Conservation (phyloP, 2,888 invertebrate genomes). For the Drosophila cognata region DNA sequence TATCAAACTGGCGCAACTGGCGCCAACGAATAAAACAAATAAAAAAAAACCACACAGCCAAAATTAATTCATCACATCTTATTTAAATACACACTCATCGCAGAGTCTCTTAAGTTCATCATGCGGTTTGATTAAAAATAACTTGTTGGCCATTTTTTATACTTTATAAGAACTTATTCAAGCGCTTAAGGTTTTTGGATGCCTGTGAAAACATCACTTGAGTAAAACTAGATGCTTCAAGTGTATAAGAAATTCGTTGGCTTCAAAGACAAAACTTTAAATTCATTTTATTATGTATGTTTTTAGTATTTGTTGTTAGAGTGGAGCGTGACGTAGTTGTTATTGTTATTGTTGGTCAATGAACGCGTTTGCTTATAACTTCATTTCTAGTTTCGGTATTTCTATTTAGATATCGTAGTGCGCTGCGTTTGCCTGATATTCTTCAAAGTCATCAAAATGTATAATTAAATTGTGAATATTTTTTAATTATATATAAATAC, state of each 20-base stretch:
- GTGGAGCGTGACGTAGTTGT: conserved; percentile 59
- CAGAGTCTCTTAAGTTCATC: background rate
- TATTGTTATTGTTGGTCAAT: conserved; percentile 67
- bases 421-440: conserved; percentile 31
- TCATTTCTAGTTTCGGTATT: conserved; percentile 58
- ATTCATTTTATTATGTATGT: conserved; percentile 20
- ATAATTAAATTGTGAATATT: conserved; percentile 59
- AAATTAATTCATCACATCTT: conserved; percentile 32
- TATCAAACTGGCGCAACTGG: conserved; percentile 56
- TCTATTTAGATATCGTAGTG: conserved; percentile 24
- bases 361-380: conserved; percentile 68
- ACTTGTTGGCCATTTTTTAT: background rate
- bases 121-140: background rate
- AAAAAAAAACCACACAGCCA: conserved; percentile 28
- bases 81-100: conserved; percentile 7
- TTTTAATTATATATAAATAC: conserved; percentile 45
- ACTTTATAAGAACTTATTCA: background rate
- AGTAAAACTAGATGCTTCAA: conserved; percentile 1
- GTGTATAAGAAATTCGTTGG: conserved; percentile 28
- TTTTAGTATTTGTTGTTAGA: conserved; percentile 27
- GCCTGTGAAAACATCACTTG: background rate
- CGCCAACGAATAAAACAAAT: conserved; percentile 39
- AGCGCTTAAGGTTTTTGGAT: background rate
- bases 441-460: conserved; percentile 51
- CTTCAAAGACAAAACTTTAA: conserved; percentile 9